Base-by-base conservation (phyloP, 2,888 invertebrate species). In the Acleris literana region DNA sequence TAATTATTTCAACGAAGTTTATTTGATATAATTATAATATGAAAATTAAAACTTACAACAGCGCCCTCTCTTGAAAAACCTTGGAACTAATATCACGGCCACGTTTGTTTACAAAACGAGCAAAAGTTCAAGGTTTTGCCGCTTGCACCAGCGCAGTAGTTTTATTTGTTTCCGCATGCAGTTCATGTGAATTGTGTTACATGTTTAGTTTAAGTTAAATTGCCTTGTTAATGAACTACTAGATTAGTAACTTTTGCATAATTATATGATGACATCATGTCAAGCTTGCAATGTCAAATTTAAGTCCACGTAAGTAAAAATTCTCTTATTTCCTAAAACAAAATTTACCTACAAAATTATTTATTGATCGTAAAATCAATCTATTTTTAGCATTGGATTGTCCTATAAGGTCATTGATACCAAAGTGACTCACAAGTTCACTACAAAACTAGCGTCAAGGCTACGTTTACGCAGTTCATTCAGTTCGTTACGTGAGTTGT, bases 101-200 rank as follows among this genome's bases (percentile, higher is more conserved):
- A 83, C 52, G 70, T 86, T 85, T 88, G 86, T 89, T 87, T 87
- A 86, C 83, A 76, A 76, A 75, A 69, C 71, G 70, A 79, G 70
- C 59, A 76, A 72, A 77, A 81, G 84, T 84, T 84, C 84, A 84
- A 85, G 85, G 83, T 63, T 77, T 71, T 65, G 58, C 77, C 80
- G 76, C 76, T 22, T 48, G 58, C 20, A 33, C 39, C 22, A 18
- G 63, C 55, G 16, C 18, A 44, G 20, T 25, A 11, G 48, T 49
- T 59, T 58, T 58, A 58, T 55, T 55, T 11, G 22, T 44, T 57
- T 33, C 29, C 46, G 56, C 44, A 56, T 44, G 22, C 44, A 17
- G 56, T 63, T 13, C 39, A 13, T 49, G 55, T 17, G 18, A 17
- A 25, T 46, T 6, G 17, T 46, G 44, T 18, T 49, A 57, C 51